Evolutionary conservation across 2,797 vertebrate genomes (phyloP).

Genomic region (Neosalanx taihuensis): DNA sequence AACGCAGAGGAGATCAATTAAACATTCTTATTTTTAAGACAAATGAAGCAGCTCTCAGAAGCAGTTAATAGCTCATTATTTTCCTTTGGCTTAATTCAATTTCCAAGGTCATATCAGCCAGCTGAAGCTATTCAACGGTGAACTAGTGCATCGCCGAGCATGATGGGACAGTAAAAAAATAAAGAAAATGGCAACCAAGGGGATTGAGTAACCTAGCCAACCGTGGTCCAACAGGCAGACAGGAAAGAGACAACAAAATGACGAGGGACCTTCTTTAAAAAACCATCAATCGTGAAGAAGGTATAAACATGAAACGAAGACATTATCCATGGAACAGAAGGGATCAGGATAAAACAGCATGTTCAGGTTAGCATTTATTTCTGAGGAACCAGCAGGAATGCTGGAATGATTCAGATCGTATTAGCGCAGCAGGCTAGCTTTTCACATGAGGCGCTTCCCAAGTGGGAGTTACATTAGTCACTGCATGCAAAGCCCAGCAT

Average conservation of each 20-base stretch:
- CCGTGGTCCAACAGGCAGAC: conserved; percentile 1
- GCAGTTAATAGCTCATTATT: conserved; percentile 60
- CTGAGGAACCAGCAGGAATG: not conserved
- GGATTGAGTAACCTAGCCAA: conserved; percentile 21
- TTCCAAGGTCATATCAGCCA: conserved; percentile 1
- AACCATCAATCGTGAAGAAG: not conserved
- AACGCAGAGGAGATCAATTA: conserved; percentile 43
- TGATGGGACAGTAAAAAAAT: conserved; percentile 45
- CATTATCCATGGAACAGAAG: too few relatives aligned
- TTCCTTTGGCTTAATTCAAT: not conserved
- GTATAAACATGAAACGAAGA: too few relatives aligned
- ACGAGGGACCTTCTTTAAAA: not conserved
- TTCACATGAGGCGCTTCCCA: conserved; percentile 15
- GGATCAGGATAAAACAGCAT: not conserved
- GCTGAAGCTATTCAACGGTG: conserved; percentile 47
- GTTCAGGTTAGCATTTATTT: not conserved
- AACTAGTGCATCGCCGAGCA: conserved; percentile 41
- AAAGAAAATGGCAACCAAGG: conserved; percentile 34
- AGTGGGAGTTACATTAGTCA: conserved; percentile 32
- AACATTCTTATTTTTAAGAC: conserved; percentile 49
- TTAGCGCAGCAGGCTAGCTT: conserved; percentile 23
- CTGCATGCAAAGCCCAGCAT: conserved; percentile 23
- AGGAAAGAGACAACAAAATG: not conserved
- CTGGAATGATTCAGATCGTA: conserved; percentile 24
- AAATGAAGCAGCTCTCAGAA: conserved; percentile 45